Evolutionary conservation across 1,140 invertebrate species (phyloP), one percentile per base, ranked within the genome.

Genomic region (Ostrea edulis): DNA sequence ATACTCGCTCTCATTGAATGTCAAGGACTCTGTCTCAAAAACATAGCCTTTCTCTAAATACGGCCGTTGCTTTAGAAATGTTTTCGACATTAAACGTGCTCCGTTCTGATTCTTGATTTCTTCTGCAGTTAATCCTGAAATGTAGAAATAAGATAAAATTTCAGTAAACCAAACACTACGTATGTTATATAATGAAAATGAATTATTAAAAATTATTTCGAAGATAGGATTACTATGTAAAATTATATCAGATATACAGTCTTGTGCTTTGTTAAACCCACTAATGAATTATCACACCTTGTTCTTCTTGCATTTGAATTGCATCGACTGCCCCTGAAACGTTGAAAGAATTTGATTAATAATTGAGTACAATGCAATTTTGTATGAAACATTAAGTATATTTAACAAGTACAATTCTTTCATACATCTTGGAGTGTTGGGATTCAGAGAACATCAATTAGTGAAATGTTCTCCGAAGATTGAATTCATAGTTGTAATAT

Each of bases 31-130:
- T 11, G 68, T 77, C 25, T 77, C 68, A 29, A 77, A 77, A 14
- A 77, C 68, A 29, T 77, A 77, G 22, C 68, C 68, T 17, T 77
- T 77, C 29, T 77, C 68, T 0, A 4, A 12, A 25, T 77, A 77
- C 12, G 65, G 65, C 8, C 12, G 22, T 71, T 71, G 65, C 65
- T 71, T 20, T 29, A 71, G 5, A 29, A 71, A 71, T 71, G 65
- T 71, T 25, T 71, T 71, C 22, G 65, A 25, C 25, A 71, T 25
- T 12, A 71, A 22, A 22, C 65, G n/a, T 7, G 68, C 68, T 25
- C 68, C 68, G 14, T 77, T 77, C 11, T 77, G 68, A 29, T 35
- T 77, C 14, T 77, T 22, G 68, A 77, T 77, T 77, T 77, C 68
- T 25, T 77, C 68, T 0, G 11, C 68, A 11, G 68, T 77, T 14